Conservation (phyloP, 1,140 invertebrate species). For the Thaumetopoea pityocampa region DNA sequence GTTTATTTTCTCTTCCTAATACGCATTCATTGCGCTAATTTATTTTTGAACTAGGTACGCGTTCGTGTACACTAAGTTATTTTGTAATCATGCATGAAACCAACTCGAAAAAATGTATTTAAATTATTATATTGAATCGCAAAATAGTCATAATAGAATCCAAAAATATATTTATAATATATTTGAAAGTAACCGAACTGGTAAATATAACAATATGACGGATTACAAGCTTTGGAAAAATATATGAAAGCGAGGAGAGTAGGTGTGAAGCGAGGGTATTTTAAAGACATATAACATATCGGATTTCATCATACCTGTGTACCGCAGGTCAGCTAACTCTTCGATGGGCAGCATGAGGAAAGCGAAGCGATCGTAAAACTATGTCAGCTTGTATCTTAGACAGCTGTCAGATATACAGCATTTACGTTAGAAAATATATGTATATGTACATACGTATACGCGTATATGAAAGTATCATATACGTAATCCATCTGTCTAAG, state of each 20-base stretch:
- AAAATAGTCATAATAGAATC: too few relatives aligned
- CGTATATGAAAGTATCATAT: too few relatives aligned
- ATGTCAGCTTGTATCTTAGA: conserved; percentile 30
- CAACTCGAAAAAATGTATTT: too few relatives aligned
- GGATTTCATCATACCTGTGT: conserved; percentile 35
- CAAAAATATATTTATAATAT: too few relatives aligned
- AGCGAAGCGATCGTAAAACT: conserved; percentile 52
- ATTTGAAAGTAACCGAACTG: conserved; percentile 2
- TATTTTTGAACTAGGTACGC: too few relatives aligned
- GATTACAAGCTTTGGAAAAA: conserved; percentile 1
- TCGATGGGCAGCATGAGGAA: conserved; percentile 46
- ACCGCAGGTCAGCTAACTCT: conserved; percentile 11
- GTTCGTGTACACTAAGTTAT: too few relatives aligned
- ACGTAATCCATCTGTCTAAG: conserved; percentile 5
- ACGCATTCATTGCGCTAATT: too few relatives aligned
- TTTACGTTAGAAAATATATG: too few relatives aligned
- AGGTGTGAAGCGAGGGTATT: conserved; percentile 26
- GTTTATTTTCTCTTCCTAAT: too few relatives aligned
- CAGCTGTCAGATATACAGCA: conserved; percentile 14
- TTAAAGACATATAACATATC: conserved; percentile 32
- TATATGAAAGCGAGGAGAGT: conserved; percentile 18
- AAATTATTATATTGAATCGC: too few relatives aligned
- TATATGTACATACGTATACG: too few relatives aligned
- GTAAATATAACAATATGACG: conserved; percentile 1
- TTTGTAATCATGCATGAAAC: too few relatives aligned